phyloP scores from a whole-genome alignment of 2,797 vertebrate species.

The Darevskia mixta region DNA sequence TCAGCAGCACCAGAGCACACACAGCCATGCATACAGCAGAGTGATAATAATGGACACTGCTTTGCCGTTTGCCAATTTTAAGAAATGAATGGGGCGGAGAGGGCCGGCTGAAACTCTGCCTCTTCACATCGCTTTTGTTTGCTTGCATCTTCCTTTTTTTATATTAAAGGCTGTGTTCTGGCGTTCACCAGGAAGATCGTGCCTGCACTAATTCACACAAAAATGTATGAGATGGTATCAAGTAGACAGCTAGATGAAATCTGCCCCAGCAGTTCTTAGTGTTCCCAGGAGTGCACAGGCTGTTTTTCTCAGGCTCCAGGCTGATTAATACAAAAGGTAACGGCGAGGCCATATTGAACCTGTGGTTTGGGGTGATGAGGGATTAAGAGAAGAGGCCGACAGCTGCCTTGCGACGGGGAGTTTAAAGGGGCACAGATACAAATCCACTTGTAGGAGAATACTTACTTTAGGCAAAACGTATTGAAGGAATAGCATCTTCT shows the following conservation, averaged over 20 bases:
- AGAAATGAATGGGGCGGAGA: background rate
- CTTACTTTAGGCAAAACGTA: slow-evolving; percentile 36
- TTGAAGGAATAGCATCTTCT: slow-evolving; percentile 45
- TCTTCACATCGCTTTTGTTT: slow-evolving; percentile 21
- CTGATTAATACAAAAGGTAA: slow-evolving; percentile 81
- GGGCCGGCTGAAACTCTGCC: background rate
- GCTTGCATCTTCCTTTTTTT: slow-evolving; percentile 29
- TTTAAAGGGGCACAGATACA: slow-evolving; percentile 63
- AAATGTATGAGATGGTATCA: slow-evolving; percentile 77
- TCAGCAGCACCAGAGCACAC: slow-evolving; percentile 30
- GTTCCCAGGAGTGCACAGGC: slow-evolving; percentile 74
- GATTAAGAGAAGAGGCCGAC: slow-evolving; percentile 72
- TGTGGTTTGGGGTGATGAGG: slow-evolving; percentile 62
- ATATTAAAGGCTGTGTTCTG: slow-evolving; percentile 68
- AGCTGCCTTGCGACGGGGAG: slow-evolving; percentile 79
- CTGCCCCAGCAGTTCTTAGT: slow-evolving; percentile 69
- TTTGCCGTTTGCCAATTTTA: slow-evolving; percentile 23
- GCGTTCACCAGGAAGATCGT: slow-evolving; percentile 66
- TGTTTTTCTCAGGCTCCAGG: slow-evolving; percentile 77
- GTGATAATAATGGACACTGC: slow-evolving; percentile 7
- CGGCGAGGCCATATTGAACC: slow-evolving; percentile 76
- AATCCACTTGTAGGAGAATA: slow-evolving; percentile 58
- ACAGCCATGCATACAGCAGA: slow-evolving; percentile 31
- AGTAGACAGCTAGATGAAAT: slow-evolving; percentile 75
- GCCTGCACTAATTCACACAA: slow-evolving; percentile 71